Conservation (phyloP, 2,113 vertebrate genomes). For the Ascaphus truei region DNA sequence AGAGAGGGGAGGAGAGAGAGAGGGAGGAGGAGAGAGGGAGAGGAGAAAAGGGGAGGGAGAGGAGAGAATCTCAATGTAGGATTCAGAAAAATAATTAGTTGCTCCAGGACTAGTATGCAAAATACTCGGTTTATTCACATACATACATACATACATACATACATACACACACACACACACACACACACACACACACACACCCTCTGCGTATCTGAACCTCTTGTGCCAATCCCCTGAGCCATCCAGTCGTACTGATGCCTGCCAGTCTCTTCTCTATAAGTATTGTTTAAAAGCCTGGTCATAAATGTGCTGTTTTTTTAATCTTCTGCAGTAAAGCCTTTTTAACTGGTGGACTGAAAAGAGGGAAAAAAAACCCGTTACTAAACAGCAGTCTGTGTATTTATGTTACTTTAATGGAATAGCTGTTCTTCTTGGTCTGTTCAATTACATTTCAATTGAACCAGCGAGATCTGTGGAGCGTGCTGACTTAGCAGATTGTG, state of each 20-base stretch:
- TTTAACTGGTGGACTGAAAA: slow-evolving; percentile 10
- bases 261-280: background rate
- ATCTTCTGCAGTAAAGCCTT: background rate
- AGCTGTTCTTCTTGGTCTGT: slow-evolving; percentile 9
- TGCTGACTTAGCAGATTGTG: slow-evolving; percentile 17
- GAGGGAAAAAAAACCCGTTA: background rate
- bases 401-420: slow-evolving; percentile 15
- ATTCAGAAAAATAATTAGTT: too few relatives aligned
- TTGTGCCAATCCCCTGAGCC: too few relatives aligned
- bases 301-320: background rate
- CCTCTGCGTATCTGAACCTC: background rate
- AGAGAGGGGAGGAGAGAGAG: too few relatives aligned
- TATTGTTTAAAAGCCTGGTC: background rate
- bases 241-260: background rate
- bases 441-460: slow-evolving; percentile 20
- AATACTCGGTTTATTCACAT: too few relatives aligned
- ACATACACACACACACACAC: too few relatives aligned
- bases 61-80: too few relatives aligned
- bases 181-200: too few relatives aligned
- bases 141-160: too few relatives aligned
- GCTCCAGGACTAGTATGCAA: too few relatives aligned
- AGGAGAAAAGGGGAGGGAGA: too few relatives aligned
- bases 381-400: slow-evolving; percentile 16
- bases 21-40: too few relatives aligned
- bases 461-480: background rate